Base-by-base conservation (phyloP, 2,888 invertebrate genomes). In the Campopleginae sp. region DNA sequence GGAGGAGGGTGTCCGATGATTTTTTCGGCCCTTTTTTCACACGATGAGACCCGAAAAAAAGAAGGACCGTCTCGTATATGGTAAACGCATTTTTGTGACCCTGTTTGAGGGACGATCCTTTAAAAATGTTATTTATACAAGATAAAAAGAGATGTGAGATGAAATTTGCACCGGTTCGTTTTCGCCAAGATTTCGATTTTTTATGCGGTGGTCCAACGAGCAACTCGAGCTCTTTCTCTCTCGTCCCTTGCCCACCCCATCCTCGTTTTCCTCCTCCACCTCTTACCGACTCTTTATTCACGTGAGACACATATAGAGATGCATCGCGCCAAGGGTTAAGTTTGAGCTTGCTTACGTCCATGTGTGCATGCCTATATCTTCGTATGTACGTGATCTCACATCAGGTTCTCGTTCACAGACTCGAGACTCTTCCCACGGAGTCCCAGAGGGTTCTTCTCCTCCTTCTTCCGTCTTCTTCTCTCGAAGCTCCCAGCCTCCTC, bases 401-500 rank as follows among this genome's bases (percentile, higher is more conserved):
- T 80, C 51, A 75, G 76, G 65, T 71, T 79, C 70, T 76, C 82
- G 80, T 80, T 77, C 80, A 80, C 77, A 19, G 66, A 74, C 44
- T 74, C 80, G 80, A 75, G 72, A 80, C 48, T 86, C 86, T 86
- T 86, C 86, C 86, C 86, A 87, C 87, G 86, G 86, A 84, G 84
- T 86, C 86, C 76, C 82, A 79, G 46, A 65, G 70, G 27, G 48
- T 63, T 80, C 82, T 82, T 88, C 87, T 46, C 85, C 84, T 76
- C 83, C 84, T 61, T 84, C 75, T 86, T 79, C 68, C 79, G 63
- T 65, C 66, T 44, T 74, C 80, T 58, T 61, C 63, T 31, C 66
- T 58, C 70, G 17, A 33, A 65, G 61, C 58, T 80, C 77, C 75
- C 80, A 81, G 66, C 66, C 75, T 76, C 79, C 70, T 70, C 74